A percentile compares a stretch with the other conserved stretches of the same genome.
Conservation (phyloP, 2,113 vertebrate genomes). For the Gymnobelideus leadbeateri region DNA sequence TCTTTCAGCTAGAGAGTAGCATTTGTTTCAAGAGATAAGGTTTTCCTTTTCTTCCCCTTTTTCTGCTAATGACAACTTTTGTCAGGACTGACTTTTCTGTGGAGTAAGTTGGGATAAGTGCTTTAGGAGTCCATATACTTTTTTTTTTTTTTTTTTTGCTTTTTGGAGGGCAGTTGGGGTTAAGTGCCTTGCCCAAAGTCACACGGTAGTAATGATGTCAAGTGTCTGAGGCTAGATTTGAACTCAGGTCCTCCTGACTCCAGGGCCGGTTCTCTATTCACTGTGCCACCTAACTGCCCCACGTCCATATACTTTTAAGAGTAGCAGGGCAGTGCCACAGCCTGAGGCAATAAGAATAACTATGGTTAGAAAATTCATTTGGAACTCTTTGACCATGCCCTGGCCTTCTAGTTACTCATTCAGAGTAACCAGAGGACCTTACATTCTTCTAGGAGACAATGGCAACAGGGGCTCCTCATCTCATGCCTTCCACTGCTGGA, state of each 20-base stretch:
- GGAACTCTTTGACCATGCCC: slow-evolving; percentile 11
- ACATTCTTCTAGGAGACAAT: neutral
- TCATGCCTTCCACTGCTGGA: neutral
- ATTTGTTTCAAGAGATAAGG: neutral
- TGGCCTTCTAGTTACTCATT: slow-evolving; percentile 43
- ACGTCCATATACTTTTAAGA: slow-evolving; percentile 16
- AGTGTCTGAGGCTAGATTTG: no score
- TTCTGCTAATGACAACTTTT: neutral
- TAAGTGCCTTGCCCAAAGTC: no score
- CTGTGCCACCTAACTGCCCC: no score
- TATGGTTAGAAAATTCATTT: slow-evolving; percentile 32
- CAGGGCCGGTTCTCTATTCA: no score
- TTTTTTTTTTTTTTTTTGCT: no score
- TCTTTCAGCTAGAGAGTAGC: neutral
- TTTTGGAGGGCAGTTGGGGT: no score
- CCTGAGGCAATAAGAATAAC: neutral
- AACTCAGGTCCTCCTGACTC: no score
- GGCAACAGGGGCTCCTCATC: neutral
- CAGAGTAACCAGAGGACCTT: neutral
- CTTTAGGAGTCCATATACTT: neutral
- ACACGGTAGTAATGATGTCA: no score
- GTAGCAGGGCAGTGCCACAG: slow-evolving; percentile 22
- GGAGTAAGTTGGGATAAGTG: slow-evolving; percentile 17
- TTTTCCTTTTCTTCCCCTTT: neutral
- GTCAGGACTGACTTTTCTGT: slow-evolving; percentile 52